These are phyloP conservation scores for Amphiprion clarkii DNA, from an alignment of 2,797 vertebrate species.

Conservation along the genomic window DNA sequence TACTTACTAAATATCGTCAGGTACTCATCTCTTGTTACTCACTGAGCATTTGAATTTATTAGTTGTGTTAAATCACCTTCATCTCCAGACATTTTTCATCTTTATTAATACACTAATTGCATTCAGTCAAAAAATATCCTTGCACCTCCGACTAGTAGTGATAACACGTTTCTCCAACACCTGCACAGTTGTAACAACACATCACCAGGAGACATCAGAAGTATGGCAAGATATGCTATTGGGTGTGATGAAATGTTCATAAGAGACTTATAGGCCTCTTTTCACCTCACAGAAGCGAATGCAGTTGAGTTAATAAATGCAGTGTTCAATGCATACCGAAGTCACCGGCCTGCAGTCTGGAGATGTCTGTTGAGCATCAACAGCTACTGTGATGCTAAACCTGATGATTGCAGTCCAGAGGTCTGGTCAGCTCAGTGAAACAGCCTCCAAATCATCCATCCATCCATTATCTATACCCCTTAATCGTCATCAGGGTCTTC, in stretches of 20 bases:
- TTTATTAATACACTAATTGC: background rate
- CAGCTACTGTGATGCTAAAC: background rate
- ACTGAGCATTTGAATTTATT: background rate
- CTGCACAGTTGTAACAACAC: background rate
- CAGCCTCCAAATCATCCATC: no score
- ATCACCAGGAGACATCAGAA: constrained; percentile 11
- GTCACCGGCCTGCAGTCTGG: background rate
- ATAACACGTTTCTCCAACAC: background rate
- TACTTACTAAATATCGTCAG: background rate
- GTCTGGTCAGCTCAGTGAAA: background rate
- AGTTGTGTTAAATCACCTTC: background rate
- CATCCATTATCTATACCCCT: no score
- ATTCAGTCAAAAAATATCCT: background rate
- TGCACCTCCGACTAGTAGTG: background rate
- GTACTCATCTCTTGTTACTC: background rate
- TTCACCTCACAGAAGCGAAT: no score
- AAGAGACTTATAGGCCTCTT: background rate
- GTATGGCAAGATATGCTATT: background rate
- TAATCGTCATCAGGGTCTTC: no score
- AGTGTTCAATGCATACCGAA: no score
- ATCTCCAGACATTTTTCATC: background rate
- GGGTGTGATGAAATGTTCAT: background rate
- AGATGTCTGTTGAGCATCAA: background rate
- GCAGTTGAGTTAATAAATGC: no score
- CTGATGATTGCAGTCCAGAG: background rate